Evolutionary conservation across 1,140 invertebrate genomes (phyloP), one percentile per base, ranked within the genome.

Genomic region (Drosophila truncata): DNA sequence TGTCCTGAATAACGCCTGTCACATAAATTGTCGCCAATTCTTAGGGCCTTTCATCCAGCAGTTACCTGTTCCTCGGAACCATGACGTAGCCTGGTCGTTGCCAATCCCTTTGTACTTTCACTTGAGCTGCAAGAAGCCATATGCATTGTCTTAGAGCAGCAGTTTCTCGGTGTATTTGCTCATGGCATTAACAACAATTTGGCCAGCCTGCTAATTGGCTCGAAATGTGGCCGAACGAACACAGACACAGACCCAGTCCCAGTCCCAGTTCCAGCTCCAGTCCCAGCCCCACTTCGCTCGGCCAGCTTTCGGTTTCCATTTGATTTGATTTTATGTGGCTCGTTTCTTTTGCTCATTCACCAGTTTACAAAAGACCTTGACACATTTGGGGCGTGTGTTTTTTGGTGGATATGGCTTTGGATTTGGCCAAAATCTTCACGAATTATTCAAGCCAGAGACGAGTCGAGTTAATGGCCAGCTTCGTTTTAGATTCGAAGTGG

Each of bases 351-450:
- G 64, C 73, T 78, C 80, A 80, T 90, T 90, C 76, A 61, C 74
- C 75, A 78, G 85, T 85, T 90, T 90, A 90, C 85, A 90, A 76
- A 54, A 77, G 85, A 76, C 85, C 85, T 90, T 90, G 85, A 90
- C 85, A 90, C 81, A 90, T 90, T 85, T 90, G 86, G 65, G 52
- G 49, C 54, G 70, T 55, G 42, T 71, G 59, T 65, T 42, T 78
- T 64, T 76, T 39, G 47, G 61, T 65, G 41, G 52, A 50, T 67
- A 71, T 84, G 69, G 72, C 59, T 63, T 54, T 62, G 41, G 52
- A 41, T 67, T 80, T 84, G 69, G 72, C 66, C 66, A 64, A 69
- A 83, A 62, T 78, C 73, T 77, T 62, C 57, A 60, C 65, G 39
- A 60, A 52, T 62, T 83, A 66, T 49, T 64, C 37, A 63, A 60